Base-by-base conservation (phyloP, 2,797 vertebrate genomes). In the Rhodeus uyekii region DNA sequence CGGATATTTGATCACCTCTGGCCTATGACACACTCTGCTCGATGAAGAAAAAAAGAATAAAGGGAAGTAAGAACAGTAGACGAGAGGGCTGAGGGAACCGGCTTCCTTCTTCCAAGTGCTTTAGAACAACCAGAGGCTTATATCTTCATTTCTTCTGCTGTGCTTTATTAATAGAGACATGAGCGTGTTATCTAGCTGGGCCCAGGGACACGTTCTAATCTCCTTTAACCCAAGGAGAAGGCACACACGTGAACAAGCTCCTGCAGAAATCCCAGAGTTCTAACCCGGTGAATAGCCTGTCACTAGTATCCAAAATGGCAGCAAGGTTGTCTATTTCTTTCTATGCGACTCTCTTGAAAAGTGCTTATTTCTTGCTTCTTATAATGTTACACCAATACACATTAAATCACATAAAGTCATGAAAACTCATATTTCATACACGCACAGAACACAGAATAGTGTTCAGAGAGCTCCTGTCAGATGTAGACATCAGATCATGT, bases 221-320 rank as follows among this genome's bases (percentile, higher is more conserved):
- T 24, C 38, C 64, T 27, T 46, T 78, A 64, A 63, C 76, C 53
- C 58, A 76, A 19, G 19, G 50, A 80, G 77, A 6, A 67, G 61
- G 39, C 53, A 50, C 16, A 55, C 60, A 77, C 34, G 75, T 82
- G 83, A 76, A 77, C 46, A 81, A 55, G 61, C 69, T 86, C 87
- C 72, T 77, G 83, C 78, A 88, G 90, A 89, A 90, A 76, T 91
- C 92, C 88, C 89, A 89, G 86, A 86, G 86, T 91, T 90, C 92
- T 58, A 90, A 80, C 82, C 85, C 84, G 82, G 90, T 87, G 84
- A 88, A 83, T 74, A 84, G 65, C 75, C n/a, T 74, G 46, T 67
- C 36, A 65, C 61, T 36, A 42, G 71, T 32, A 10, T 67, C 5
- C 5, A 24, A 65, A 36, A 32, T 53, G 68, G 46, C 71, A 48